A percentile compares a stretch with the other conserved stretches of the same genome.
phyloP scores from a whole-genome alignment of 2,888 invertebrate genomes.

The Pyrrhosoma nymphula region DNA sequence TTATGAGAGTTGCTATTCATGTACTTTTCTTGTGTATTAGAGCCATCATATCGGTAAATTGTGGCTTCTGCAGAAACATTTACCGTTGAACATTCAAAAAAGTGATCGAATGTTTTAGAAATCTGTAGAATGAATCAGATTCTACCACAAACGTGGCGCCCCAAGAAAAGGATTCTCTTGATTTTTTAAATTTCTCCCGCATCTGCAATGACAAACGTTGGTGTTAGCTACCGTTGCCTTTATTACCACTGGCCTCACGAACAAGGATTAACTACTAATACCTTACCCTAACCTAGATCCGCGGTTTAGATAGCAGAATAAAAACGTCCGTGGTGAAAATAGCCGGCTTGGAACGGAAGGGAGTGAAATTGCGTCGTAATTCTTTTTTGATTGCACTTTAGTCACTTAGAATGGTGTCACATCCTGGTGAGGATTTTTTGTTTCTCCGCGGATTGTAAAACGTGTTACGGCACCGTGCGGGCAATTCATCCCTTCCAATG shows the following conservation, averaged over 20 bases:
- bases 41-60: too few relatives aligned
- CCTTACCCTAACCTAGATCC: constrained; percentile 35
- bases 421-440: neutral
- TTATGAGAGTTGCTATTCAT: too few relatives aligned
- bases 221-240: neutral
- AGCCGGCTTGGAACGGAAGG: neutral
- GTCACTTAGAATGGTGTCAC: constrained; percentile 8
- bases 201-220: neutral
- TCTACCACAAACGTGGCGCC: too few relatives aligned
- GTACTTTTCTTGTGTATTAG: too few relatives aligned
- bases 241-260: neutral
- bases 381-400: constrained; percentile 30
- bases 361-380: constrained; percentile 26
- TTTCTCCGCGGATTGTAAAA: neutral
- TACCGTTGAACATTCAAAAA: neutral
- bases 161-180: too few relatives aligned
- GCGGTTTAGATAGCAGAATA: neutral
- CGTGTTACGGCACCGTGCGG: constrained; percentile 6
- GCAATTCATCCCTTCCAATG: neutral
- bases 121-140: too few relatives aligned
- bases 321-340: constrained; percentile 31
- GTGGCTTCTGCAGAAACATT: neutral
- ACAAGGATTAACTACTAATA: neutral
- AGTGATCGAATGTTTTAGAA: too few relatives aligned
- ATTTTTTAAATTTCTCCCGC: neutral